Base-by-base conservation (phyloP, 2,797 vertebrate genomes). In the Loriculus beryllinus region DNA sequence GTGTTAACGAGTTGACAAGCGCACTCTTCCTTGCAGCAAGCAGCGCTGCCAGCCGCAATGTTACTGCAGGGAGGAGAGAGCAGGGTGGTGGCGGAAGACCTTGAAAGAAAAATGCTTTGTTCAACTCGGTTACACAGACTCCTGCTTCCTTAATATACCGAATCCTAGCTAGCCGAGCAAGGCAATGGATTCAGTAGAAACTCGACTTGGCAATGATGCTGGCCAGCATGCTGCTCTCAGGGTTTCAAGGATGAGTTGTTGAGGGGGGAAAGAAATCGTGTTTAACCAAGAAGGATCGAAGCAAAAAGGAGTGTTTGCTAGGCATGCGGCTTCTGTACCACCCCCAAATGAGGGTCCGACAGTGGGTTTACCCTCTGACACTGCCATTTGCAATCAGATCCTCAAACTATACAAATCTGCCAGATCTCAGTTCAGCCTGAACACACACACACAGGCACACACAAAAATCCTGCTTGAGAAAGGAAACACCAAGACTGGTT, bases 41-140 rank as follows among this genome's bases (percentile, higher is more conserved):
- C 82, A 49, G 92, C 9, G 14, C 83, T 88, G 64, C 57, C 70
- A 94, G 91, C 91, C 77, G 92, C 93, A 93, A 65, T 64, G 14
- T n/a, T 75, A 64, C 95, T 91, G 94, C 96, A 91, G 92, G 69
- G 82, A 94, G 87, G 84, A 84, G 88, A 89, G 76, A 91, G 80
- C 39, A 54, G 93, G 86, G 93, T 92, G 95, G 87, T 65, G 91
- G 76, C 82, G 80, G 86, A 71, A 95, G 93, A 96, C 82, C 92
- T 96, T 91, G 93, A 29, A 67, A 90, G 49, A 86, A 78, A 92
- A 69, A 31, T 16, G 72, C 92, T 97, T 97, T 95, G 95, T 96
- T 96, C 76, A 52, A 71, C 8, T 49, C 33, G 14, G 42, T 65
- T 69, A 65, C 84, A 75, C 85, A 93, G 84, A 3, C 49, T 51